Evolutionary conservation across 2,888 invertebrate genomes (phyloP).

Genomic region (Heterodera filipjevi): DNA sequence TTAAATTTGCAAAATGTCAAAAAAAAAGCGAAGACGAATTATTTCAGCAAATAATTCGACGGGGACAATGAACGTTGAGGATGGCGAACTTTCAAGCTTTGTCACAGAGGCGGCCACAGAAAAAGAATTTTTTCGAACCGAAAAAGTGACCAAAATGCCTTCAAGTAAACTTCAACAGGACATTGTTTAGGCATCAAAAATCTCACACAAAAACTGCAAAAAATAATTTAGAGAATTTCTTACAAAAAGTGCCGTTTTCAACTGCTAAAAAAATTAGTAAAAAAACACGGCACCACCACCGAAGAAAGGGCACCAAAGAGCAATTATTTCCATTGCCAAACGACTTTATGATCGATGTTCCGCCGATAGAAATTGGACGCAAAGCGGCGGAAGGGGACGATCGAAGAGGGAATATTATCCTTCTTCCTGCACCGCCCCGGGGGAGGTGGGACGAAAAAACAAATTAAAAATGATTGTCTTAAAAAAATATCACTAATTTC

Average conservation of each 20-base stretch:
- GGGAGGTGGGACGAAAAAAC: neutral
- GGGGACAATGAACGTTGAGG: neutral
- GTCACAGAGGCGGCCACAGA: neutral
- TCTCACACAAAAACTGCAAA: neutral
- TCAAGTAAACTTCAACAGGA: neutral
- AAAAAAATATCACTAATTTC: neutral
- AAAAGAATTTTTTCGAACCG: neutral
- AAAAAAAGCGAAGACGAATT: neutral
- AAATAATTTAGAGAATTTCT: neutral
- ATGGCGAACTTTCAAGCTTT: neutral
- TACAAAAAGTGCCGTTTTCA: neutral
- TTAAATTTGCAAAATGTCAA: neutral
- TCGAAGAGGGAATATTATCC: neutral
- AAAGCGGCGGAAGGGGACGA: neutral
- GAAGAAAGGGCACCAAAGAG: neutral
- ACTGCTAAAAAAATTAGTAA: neutral
- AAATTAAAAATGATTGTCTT: neutral
- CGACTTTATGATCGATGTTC: neutral
- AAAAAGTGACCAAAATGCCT: neutral
- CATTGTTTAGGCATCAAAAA: neutral
- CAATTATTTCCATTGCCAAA: constrained; percentile 9
- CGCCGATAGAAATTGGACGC: neutral
- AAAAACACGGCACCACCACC: neutral
- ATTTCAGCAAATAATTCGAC: constrained; percentile 12
- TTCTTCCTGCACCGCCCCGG: constrained; percentile 7